Evolutionary conservation across 1,140 invertebrate genomes (phyloP), one percentile per base, ranked within the genome.

Genomic region (Saxidomus purpurata): DNA sequence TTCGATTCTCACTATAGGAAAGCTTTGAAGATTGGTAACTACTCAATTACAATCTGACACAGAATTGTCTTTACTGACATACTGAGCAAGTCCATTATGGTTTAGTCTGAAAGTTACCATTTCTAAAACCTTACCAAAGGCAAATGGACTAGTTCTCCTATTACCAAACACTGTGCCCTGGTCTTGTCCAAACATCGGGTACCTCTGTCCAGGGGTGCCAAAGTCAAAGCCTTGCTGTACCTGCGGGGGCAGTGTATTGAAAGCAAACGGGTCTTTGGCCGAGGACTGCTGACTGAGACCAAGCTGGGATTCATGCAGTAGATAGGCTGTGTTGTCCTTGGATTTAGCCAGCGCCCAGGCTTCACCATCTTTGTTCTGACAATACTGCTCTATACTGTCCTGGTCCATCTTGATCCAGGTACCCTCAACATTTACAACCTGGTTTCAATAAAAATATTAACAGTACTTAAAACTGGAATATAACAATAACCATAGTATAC

Each of bases 371-470:
- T 96, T 96, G 76, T 97, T 97, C 91, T 97, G 97, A 92, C 97
- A 98, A 94, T 97, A 98, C 93, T 97, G 97, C 4, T 96, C 96
- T 31, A 96, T 96, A 77, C 93, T 94, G 71, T 99, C 98, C 0
- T 97, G 96, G 86, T 97, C 98, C 49, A 99, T 95, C 63, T 98
- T 97, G 43, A 99, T 96, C 99, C 99, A 99, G 0, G 98, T 97
- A 0, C 99, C 99, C 95, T 99, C 99, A 91, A 98, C 98, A 95
- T 99, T 99, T 90, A 98, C 97, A 89, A 99, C 97, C 97, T 99
- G 93, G n/a, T 52, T n/a, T 43, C 43, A 6, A 28, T 8, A 34
- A 55, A 31, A 69, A 25, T 6, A 38, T 59, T 17, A 36, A 43
- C 36, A 34, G 2, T 49, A 11, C 47, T 11, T 49, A 11, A 17